These are phyloP conservation scores for Oryctes rhinoceros DNA, from an alignment of 1,140 invertebrate genomes.

Conservation along the genomic window DNA sequence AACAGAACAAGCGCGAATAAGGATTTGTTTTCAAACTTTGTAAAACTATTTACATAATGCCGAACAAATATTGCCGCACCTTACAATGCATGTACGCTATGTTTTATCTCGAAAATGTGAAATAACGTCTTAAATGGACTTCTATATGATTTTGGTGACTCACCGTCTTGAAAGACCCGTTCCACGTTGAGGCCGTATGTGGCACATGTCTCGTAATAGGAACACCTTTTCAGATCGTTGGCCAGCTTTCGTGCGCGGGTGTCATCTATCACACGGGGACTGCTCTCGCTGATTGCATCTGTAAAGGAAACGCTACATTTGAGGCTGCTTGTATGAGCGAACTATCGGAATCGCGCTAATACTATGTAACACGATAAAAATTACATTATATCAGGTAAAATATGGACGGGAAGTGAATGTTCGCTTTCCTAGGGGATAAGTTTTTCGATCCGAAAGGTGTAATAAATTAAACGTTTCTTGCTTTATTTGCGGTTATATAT, in stretches of 20 bases:
- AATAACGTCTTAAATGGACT: conserved; percentile 10
- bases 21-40: too few relatives aligned
- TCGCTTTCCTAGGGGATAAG: too few relatives aligned
- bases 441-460: background rate
- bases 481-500: too few relatives aligned
- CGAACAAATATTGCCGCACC: background rate
- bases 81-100: background rate
- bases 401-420: background rate
- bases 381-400: background rate
- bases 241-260: conserved; percentile 90
- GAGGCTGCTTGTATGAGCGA: conserved; percentile 16
- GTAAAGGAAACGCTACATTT: conserved; percentile 49
- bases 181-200: conserved; percentile 98
- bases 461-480: background rate
- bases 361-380: conserved; percentile 31
- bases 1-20: too few relatives aligned
- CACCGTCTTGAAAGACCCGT: conserved; percentile 97
- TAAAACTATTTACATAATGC: background rate
- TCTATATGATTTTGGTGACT: conserved; percentile 55
- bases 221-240: conserved; percentile 90
- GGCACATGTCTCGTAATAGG: conserved; percentile 98
- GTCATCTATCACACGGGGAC: conserved; percentile 94
- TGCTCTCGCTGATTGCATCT: conserved; percentile 96
- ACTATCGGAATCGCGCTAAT: conserved; percentile 25
- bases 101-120: background rate